These are phyloP conservation scores for Benitochromis conjunctus DNA, from an alignment of 2,113 vertebrate species.

Conservation along the genomic window DNA sequence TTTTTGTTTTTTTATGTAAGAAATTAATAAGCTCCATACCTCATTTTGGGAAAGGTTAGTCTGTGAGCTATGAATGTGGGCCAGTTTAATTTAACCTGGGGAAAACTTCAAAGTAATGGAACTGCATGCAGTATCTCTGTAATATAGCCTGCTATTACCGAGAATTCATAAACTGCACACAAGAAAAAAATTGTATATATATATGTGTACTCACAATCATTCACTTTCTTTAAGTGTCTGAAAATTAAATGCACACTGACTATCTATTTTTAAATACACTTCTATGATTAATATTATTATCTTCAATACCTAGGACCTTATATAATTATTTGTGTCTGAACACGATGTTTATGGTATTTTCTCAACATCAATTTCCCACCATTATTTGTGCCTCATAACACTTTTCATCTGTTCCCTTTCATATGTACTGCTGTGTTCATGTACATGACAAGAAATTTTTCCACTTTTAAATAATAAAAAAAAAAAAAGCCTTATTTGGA, in stretches of 20 bases:
- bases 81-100: background rate
- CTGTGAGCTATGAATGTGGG: background rate
- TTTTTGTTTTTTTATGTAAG: too few species aligned
- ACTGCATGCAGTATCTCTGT: background rate
- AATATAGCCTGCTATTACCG: background rate
- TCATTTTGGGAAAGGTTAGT: background rate
- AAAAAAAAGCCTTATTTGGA: background rate
- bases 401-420: background rate
- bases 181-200: background rate
- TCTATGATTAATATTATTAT: background rate
- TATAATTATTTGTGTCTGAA: background rate
- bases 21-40: too few species aligned
- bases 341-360: background rate
- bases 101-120: background rate
- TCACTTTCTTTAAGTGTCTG: background rate
- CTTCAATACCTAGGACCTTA: background rate
- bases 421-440: background rate
- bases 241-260: background rate
- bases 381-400: background rate
- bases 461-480: background rate
- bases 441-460: background rate
- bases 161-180: background rate
- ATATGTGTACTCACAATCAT: background rate
- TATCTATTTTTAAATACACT: background rate
- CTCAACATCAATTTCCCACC: background rate